These are phyloP conservation scores for Neoaliturus tenellus DNA, from an alignment of 2,888 invertebrate species.

Conservation along the genomic window DNA sequence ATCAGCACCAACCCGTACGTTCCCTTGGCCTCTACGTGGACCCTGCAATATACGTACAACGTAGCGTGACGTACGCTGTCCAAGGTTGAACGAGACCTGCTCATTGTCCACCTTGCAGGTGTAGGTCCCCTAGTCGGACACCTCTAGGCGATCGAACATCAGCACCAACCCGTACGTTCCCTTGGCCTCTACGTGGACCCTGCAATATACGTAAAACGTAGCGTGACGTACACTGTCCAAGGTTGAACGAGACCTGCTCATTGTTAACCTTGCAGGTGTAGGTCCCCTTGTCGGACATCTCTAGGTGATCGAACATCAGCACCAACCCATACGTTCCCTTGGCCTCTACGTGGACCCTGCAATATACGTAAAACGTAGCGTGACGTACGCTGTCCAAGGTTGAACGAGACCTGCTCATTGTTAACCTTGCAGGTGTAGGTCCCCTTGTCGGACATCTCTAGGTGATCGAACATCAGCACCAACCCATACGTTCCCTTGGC, in stretches of 20 bases:
- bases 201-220: not conserved
- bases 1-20: not conserved
- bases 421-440: not conserved
- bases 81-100: slow-evolving; percentile 52
- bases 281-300: not conserved
- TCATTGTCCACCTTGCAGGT: not conserved
- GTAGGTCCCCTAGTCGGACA: not conserved
- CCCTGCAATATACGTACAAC: not conserved
- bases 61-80: too few relatives aligned
- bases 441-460: slow-evolving; percentile 7
- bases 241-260: slow-evolving; percentile 49
- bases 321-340: not conserved
- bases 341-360: slow-evolving; percentile 12
- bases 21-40: not conserved
- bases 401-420: slow-evolving; percentile 47
- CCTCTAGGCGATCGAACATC: not conserved
- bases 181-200: slow-evolving; percentile 4
- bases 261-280: slow-evolving; percentile 6
- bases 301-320: not conserved
- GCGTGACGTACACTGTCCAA: too few relatives aligned
- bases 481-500: not conserved
- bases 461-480: not conserved
- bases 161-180: not conserved
- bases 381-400: too few relatives aligned
- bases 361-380: too few relatives aligned